These are phyloP conservation scores for Chromis chromis DNA, from an alignment of 2,797 vertebrate species.

Conservation along the genomic window DNA sequence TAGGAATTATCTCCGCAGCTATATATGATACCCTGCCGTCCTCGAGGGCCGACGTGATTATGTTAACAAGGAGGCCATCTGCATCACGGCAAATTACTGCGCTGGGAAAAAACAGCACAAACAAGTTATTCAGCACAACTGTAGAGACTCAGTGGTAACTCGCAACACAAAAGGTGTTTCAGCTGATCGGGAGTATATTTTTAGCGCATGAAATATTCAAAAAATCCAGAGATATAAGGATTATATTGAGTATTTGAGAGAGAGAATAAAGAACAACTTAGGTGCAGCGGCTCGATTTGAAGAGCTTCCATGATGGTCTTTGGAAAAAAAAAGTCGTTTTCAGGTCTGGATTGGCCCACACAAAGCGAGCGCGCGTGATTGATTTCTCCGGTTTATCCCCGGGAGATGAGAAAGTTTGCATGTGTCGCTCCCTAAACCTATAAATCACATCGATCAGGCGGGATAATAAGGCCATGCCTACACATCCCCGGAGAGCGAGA, in stretches of 20 bases:
- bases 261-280: conserved; percentile 8
- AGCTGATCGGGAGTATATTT: conserved; percentile 10
- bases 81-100: conserved; percentile 44
- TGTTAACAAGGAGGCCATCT: conserved; percentile 59
- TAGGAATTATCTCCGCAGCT: conserved; percentile 39
- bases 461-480: conserved; percentile 70
- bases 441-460: conserved; percentile 76
- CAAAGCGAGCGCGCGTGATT: conserved; percentile 50
- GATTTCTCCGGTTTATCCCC: conserved; percentile 71
- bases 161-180: not conserved
- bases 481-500: conserved; percentile 61
- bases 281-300: conserved; percentile 21
- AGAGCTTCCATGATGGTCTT: conserved; percentile 38
- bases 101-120: not conserved
- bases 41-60: conserved; percentile 51
- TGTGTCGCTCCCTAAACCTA: conserved; percentile 71
- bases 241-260: conserved; percentile 25
- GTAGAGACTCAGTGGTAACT: not conserved
- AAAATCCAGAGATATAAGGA: not conserved
- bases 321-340: conserved; percentile 50
- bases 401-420: conserved; percentile 74
- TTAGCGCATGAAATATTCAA: not conserved
- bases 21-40: conserved; percentile 42
- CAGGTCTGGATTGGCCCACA: conserved; percentile 49
- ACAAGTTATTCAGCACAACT: conserved; percentile 19